Evolutionary conservation across 1,140 invertebrate species (phyloP).

Genomic region (Drosophila teissieri): DNA sequence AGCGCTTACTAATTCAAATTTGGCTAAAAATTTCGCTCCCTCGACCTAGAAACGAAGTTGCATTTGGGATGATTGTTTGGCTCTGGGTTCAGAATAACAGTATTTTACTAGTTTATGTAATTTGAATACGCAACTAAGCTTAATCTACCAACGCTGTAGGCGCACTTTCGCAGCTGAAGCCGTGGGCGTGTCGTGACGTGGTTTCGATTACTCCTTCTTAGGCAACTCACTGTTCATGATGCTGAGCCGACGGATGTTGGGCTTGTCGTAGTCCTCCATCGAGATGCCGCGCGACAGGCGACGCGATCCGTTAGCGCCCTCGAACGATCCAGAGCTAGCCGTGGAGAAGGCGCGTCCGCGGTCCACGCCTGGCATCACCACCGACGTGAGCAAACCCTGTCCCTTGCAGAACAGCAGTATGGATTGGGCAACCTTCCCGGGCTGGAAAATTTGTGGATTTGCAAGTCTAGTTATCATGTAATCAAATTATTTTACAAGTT

Average conservation of each 20-base stretch:
- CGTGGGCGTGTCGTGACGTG: constrained; percentile 16
- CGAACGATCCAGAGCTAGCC: constrained; percentile 85
- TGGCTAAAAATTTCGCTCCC: constrained; percentile 48
- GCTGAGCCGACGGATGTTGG: constrained; percentile 90
- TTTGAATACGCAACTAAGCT: constrained; percentile 58
- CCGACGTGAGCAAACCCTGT: constrained; percentile 90
- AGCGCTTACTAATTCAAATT: constrained; percentile 60
- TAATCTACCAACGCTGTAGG: constrained; percentile 51
- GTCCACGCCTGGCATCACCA: constrained; percentile 90
- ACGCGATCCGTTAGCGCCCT: constrained; percentile 71
- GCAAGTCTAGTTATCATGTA: too few relatives aligned
- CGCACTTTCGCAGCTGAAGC: constrained; percentile 26
- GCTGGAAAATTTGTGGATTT: constrained; percentile 85
- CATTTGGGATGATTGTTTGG: constrained; percentile 65
- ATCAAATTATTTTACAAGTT: not conserved
- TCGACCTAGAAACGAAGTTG: constrained; percentile 56
- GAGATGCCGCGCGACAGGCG: constrained; percentile 89
- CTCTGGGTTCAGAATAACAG: constrained; percentile 49
- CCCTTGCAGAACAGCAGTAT: constrained; percentile 93
- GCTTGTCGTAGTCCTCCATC: constrained; percentile 94
- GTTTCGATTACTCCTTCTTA: constrained; percentile 71
- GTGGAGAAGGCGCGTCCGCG: constrained; percentile 87
- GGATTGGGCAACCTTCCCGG: constrained; percentile 92
- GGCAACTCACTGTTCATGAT: constrained; percentile 85
- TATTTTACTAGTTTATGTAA: constrained; percentile 60